phyloP scores from a whole-genome alignment of 2,113 vertebrate species.

The Poeciliopsis retropinna region DNA sequence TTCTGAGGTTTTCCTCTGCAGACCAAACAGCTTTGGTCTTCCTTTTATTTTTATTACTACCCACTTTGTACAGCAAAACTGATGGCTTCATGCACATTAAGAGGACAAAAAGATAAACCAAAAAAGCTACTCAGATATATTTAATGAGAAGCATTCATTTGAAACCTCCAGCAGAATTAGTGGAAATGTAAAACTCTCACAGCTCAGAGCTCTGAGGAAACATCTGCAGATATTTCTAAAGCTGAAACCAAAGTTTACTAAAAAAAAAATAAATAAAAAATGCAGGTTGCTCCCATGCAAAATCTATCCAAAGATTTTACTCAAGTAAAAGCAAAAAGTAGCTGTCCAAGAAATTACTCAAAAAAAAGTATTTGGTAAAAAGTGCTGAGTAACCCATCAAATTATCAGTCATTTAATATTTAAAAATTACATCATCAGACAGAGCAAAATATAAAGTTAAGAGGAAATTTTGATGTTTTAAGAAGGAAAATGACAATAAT shows the following conservation, averaged over 20 bases:
- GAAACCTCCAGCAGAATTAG: not conserved
- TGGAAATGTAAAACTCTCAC: not conserved
- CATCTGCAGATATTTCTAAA: slow-evolving; percentile 31
- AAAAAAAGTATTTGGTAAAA: too few species aligned
- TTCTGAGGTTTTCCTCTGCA: not conserved
- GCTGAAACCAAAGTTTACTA: slow-evolving; percentile 24
- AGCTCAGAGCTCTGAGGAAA: not conserved
- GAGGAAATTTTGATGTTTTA: too few species aligned
- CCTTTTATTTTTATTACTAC: not conserved
- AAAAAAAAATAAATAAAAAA: not conserved
- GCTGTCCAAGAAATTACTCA: too few species aligned
- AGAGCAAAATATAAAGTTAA: too few species aligned
- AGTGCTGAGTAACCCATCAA: too few species aligned
- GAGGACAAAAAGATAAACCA: too few species aligned
- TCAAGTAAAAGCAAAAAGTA: too few species aligned
- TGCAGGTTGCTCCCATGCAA: slow-evolving; percentile 2
- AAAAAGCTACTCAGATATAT: not conserved
- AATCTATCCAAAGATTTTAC: not conserved
- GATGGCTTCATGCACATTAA: too few species aligned
- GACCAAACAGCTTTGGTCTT: too few species aligned
- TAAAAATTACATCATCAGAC: too few species aligned
- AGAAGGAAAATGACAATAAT: too few species aligned
- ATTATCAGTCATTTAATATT: too few species aligned
- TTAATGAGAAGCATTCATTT: not conserved
- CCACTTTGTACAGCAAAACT: not conserved